A percentile compares a stretch with the other conserved stretches of the same genome.
phyloP scores from a whole-genome alignment of 92 coral and sea anemone genomes.

The Phenganax stokvisi region DNA sequence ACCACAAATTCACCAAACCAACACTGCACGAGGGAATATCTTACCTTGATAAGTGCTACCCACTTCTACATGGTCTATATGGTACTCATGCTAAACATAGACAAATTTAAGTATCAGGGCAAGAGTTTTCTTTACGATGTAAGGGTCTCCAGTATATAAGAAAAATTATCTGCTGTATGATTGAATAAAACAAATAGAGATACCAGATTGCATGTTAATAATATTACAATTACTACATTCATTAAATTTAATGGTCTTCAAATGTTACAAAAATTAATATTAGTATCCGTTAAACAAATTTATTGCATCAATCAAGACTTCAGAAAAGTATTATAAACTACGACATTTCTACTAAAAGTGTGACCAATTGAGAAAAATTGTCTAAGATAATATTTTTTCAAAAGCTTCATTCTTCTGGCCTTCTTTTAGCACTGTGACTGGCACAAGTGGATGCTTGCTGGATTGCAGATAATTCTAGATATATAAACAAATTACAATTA shows the following conservation, averaged over 20 bases:
- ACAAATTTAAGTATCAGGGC: too few species aligned
- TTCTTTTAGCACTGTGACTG: slow-evolving; percentile 32
- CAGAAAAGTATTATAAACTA: neutral
- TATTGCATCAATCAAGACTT: neutral
- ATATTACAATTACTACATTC: neutral
- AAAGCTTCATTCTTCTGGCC: slow-evolving; percentile 27
- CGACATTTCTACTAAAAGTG: neutral
- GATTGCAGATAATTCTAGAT: slow-evolving; percentile 20
- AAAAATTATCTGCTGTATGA: too few species aligned
- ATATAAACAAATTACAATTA: neutral
- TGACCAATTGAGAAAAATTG: neutral
- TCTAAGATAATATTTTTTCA: slow-evolving; percentile 11
- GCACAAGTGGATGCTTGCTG: slow-evolving; percentile 18
- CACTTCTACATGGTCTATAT: too few species aligned
- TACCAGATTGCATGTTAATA: neutral
- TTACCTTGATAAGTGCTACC: too few species aligned
- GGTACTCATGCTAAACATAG: too few species aligned
- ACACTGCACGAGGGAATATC: too few species aligned
- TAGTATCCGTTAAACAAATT: neutral
- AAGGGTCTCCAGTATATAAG: too few species aligned
- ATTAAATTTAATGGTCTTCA: neutral
- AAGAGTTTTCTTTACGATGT: too few species aligned
- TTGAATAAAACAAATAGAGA: too few species aligned
- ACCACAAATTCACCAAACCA: too few species aligned
- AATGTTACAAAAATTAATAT: slow-evolving; percentile 9